A percentile compares a stretch with the other conserved stretches of the same genome.
Conservation (phyloP, 1,140 invertebrate species). For the Meloidogyne floridensis region DNA sequence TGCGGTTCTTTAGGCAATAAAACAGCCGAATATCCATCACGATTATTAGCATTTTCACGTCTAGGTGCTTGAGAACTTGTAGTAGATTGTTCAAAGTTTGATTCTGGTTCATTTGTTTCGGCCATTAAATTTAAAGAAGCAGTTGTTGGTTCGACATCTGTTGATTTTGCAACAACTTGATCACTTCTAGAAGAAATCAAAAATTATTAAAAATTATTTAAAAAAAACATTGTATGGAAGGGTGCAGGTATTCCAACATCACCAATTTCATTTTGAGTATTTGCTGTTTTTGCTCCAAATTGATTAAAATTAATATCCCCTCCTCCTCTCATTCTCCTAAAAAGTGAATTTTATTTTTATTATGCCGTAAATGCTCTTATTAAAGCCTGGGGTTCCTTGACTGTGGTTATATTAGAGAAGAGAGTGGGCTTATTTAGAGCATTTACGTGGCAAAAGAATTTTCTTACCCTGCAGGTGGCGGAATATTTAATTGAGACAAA, state of each 20-base stretch:
- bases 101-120: neutral
- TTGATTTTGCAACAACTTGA: neutral
- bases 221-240: slow-evolving; percentile 28
- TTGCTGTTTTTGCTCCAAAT: slow-evolving; percentile 16
- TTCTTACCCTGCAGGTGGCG: neutral
- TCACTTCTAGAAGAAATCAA: neutral
- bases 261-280: slow-evolving; percentile 28
- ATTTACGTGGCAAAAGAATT: too few species aligned
- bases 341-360: too few species aligned
- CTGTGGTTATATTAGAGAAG: too few species aligned
- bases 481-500: neutral
- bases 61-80: neutral
- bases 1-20: slow-evolving; percentile 36
- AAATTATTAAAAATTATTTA: neutral
- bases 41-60: slow-evolving; percentile 1
- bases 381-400: too few species aligned
- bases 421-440: too few species aligned
- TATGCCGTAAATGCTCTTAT: too few species aligned
- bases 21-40: slow-evolving; percentile 10
- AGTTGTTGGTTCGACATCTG: neutral
- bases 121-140: neutral
- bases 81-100: slow-evolving; percentile 24
- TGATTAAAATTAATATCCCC: neutral
- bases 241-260: slow-evolving; percentile 33
- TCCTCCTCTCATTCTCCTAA: neutral